Conservation (phyloP, 2,797 vertebrate genomes). For the Alfaro cultratus region DNA sequence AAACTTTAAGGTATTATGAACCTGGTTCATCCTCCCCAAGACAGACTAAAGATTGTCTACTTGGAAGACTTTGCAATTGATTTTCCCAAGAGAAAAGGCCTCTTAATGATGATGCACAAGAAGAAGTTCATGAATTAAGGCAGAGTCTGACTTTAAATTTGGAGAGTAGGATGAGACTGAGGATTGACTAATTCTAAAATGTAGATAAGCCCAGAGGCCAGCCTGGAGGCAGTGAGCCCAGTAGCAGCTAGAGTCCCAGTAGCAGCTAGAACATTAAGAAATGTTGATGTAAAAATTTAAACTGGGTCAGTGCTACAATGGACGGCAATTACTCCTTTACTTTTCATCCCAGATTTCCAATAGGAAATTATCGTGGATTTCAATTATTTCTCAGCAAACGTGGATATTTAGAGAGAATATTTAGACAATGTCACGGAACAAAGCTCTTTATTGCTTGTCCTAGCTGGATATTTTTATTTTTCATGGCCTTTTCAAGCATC, state of each 20-base stretch:
- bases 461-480: neutral
- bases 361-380: neutral
- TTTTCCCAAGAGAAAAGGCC: neutral
- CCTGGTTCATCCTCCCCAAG: neutral
- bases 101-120: neutral
- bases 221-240: neutral
- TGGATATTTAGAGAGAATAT: neutral
- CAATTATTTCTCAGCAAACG: neutral
- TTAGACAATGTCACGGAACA: neutral
- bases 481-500: neutral
- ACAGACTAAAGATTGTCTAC: neutral
- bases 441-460: neutral
- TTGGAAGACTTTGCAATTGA: neutral
- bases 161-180: neutral
- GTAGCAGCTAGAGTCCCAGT: too few relatives aligned
- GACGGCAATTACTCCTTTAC: neutral
- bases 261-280: neutral
- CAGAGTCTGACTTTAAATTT: neutral
- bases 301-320: neutral
- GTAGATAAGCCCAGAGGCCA: neutral
- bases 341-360: neutral
- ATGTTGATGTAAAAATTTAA: neutral
- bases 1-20: neutral
- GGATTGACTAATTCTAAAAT: neutral
- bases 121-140: neutral